A percentile compares a stretch with the other conserved stretches of the same genome.
Evolutionary conservation across 2,113 vertebrate genomes (phyloP).

Genomic region (Emydocephalus ijimae): DNA sequence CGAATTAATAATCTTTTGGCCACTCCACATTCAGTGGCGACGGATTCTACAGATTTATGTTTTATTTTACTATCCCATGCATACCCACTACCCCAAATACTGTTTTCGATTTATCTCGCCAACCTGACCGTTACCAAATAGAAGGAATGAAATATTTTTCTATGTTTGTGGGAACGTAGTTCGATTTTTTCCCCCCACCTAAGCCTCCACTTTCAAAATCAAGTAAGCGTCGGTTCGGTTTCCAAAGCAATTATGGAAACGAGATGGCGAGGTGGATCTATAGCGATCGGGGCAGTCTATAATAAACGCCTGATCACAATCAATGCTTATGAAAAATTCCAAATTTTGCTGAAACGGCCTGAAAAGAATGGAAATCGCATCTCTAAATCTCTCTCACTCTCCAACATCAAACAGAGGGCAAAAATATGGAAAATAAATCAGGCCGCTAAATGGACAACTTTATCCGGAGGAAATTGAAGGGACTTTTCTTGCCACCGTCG

Average conservation of each 20-base stretch:
- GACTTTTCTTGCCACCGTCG: conserved; percentile 27
- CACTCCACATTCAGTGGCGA: neutral
- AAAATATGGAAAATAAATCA: neutral
- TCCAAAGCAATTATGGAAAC: neutral
- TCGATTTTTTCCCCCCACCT: neutral
- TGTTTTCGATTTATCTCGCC: neutral
- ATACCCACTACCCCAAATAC: too few relatives aligned
- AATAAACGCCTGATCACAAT: neutral
- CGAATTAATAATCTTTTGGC: too few relatives aligned
- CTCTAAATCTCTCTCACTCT: neutral
- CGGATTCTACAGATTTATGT: neutral
- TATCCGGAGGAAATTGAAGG: conserved; percentile 4
- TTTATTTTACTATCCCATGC: neutral
- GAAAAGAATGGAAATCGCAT: neutral
- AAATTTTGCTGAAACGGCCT: neutral
- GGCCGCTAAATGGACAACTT: neutral
- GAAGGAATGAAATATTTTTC: neutral
- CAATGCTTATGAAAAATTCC: neutral
- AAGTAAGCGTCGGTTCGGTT: neutral
- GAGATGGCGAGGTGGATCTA: neutral
- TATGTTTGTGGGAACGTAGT: too few relatives aligned
- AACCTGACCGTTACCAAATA: neutral
- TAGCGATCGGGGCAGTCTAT: neutral
- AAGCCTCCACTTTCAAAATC: neutral
- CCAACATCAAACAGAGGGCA: neutral